phyloP scores from a whole-genome alignment of 2,888 invertebrate species.

The Onchidella celtica region DNA sequence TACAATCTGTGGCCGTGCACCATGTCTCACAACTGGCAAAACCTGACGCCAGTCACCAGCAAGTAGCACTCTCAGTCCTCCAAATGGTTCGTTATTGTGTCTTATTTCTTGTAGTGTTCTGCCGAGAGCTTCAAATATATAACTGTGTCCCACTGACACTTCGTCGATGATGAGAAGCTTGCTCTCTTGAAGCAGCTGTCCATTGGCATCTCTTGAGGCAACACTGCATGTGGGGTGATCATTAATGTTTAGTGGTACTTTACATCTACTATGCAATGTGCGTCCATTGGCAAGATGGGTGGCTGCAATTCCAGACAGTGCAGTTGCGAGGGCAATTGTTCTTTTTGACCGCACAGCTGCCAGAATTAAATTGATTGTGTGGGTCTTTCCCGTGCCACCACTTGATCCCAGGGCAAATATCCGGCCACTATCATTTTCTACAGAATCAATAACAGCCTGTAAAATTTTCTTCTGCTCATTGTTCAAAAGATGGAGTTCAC shows the following conservation, averaged over 20 bases:
- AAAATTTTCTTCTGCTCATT: too few species aligned
- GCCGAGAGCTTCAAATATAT: constrained; percentile 3
- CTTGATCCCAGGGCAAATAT: neutral
- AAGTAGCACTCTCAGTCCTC: neutral
- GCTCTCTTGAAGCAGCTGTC: neutral
- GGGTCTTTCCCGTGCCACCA: neutral
- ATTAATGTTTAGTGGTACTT: constrained; percentile 4
- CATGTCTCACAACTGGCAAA: constrained; percentile 5
- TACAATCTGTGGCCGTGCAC: constrained; percentile 10
- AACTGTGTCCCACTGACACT: neutral
- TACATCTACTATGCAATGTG: constrained; percentile 3
- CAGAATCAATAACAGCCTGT: neutral
- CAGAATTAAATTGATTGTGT: neutral
- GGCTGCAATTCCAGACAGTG: neutral
- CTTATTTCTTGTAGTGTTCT: constrained; percentile 5
- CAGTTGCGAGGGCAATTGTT: neutral
- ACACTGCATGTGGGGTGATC: neutral
- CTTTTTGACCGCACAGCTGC: neutral
- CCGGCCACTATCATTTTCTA: neutral
- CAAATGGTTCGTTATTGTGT: neutral
- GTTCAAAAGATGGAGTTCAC: too few species aligned
- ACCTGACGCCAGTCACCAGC: constrained; percentile 6
- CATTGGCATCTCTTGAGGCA: neutral
- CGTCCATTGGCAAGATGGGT: neutral
- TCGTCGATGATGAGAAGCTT: neutral